phyloP scores from a whole-genome alignment of 2,113 vertebrate species.

The Microtus pennsylvanicus region DNA sequence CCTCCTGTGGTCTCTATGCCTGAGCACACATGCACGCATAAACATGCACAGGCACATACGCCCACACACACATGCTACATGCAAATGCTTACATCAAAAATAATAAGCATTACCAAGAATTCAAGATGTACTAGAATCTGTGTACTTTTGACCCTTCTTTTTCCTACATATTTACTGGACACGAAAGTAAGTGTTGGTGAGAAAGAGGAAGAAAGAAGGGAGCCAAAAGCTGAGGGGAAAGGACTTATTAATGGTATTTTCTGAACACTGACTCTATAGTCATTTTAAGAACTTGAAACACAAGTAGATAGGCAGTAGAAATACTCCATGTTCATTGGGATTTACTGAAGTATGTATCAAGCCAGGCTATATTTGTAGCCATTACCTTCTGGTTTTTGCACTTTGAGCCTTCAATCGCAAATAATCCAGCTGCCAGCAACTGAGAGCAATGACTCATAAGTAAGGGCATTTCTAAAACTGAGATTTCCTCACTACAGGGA shows the following conservation, averaged over 20 bases:
- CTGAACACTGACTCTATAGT: neutral
- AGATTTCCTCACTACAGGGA: constrained; percentile 46
- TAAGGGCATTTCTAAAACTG: constrained; percentile 3
- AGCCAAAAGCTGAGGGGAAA: neutral
- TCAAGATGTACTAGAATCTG: neutral
- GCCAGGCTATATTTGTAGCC: neutral
- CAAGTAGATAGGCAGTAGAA: neutral
- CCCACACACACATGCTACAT: neutral
- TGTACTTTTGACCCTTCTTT: neutral
- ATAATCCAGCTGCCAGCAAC: constrained; percentile 8
- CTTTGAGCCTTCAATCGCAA: constrained; percentile 17
- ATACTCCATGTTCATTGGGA: neutral
- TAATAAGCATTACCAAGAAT: neutral
- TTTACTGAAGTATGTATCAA: constrained; percentile 26
- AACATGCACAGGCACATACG: neutral
- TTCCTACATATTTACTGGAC: neutral
- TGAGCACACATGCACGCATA: neutral
- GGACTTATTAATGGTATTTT: neutral
- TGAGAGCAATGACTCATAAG: constrained; percentile 46
- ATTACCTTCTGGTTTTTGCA: constrained; percentile 43
- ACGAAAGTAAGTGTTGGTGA: neutral
- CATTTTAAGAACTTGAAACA: constrained; percentile 54
- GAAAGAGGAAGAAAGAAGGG: neutral
- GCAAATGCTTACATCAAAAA: neutral
- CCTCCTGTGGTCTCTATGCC: neutral